Evolutionary conservation across 1,140 invertebrate genomes (phyloP).

Genomic region (Macrostomum lignano): DNA sequence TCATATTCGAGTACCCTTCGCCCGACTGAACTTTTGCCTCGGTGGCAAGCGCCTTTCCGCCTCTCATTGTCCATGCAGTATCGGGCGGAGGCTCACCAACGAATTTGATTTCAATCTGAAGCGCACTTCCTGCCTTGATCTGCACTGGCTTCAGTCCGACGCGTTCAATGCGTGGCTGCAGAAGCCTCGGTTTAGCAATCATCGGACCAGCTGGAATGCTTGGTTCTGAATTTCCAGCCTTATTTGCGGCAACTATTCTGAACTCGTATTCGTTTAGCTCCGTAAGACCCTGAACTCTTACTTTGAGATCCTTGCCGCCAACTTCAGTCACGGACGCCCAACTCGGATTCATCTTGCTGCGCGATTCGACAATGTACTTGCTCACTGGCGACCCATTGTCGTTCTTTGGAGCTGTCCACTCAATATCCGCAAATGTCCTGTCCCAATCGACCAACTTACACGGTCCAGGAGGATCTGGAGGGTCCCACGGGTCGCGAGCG

Average conservation of each 20-base stretch:
- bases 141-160: too few species aligned
- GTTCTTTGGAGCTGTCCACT: conserved; percentile 51
- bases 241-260: conserved; percentile 67
- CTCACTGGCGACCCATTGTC: conserved; percentile 74
- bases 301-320: conserved; percentile 38
- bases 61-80: too few species aligned
- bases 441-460: conserved; percentile 79
- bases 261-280: conserved; percentile 90
- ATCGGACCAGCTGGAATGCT: conserved; percentile 59
- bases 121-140: too few species aligned
- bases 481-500: conserved; percentile 85
- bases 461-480: conserved; percentile 70
- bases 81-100: too few species aligned
- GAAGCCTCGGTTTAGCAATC: conserved; percentile 68
- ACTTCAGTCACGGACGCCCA: conserved; percentile 6
- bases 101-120: too few species aligned
- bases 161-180: too few species aligned
- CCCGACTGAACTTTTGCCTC: too few species aligned
- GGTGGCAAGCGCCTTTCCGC: too few species aligned
- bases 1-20: conserved; percentile 11
- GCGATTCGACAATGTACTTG: conserved; percentile 77
- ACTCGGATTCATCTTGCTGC: conserved; percentile 41
- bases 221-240: conserved; percentile 66
- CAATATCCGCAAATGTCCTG: conserved; percentile 66
- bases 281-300: conserved; percentile 59